Base-by-base conservation (phyloP, 2,888 invertebrate species). In the Bimastos eiseni region DNA sequence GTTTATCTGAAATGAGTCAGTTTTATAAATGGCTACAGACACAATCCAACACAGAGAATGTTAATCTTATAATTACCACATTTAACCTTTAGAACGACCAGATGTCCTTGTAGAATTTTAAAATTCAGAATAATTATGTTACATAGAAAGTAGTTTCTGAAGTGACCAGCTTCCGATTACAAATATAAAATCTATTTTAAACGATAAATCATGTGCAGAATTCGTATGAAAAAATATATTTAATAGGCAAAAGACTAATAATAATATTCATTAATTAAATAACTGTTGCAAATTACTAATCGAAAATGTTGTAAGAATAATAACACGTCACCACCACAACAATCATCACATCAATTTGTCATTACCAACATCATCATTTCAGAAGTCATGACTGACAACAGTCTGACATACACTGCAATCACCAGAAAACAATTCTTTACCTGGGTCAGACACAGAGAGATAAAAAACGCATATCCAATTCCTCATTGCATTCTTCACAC, bases 1-100 rank as follows among this genome's bases (percentile, higher is more conserved):
- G 97, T 99, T 99, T 95, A 99, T 98, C 98, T 95, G 90, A 21
- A 92, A 55, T 13, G 19, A 24, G 36, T 3, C 24, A 70, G 8
- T 70, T 70, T n/a, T 11, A 70, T n/a, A 30, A 3, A 11, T 17
- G 3, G 30, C n/a, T 6, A 6, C 30, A 5, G 11, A 11, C 49
- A 41, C 49, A 49, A 17, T 17, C 49, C 30, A 70, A 70, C 30
- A n/a, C n/a, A 30, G 30, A 30, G 6, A 30, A 55, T 4, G 30
- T 30, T 30, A 2, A 30, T 55, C 30, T 55, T 55, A 30, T 24
- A 70, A 70, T 70, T 11, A n/a, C 11, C 70, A 49, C 49, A 49
- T 21, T 49, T 21, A 70, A 70, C 30, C 8, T 30, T 70, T n/a
- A 70, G 8, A n/a, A 2, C 8, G 70, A 4, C 49, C 19, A 49